Evolutionary conservation across 2,888 invertebrate species (phyloP).

Genomic region (Spodoptera exigua): DNA sequence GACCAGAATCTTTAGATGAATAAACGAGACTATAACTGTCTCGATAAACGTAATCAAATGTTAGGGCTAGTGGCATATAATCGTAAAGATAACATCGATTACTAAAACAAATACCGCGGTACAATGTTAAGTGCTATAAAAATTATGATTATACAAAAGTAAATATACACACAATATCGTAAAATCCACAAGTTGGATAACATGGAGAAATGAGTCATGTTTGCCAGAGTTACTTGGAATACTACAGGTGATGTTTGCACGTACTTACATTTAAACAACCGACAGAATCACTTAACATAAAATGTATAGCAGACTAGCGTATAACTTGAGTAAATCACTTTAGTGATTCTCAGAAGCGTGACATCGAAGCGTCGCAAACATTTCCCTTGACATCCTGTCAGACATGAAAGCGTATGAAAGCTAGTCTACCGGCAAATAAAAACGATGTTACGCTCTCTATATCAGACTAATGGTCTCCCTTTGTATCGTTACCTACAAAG

Average conservation of each 20-base stretch:
- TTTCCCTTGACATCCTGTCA: constrained; percentile 37
- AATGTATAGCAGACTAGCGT: constrained; percentile 26
- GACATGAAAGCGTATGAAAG: constrained; percentile 40
- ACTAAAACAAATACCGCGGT: constrained; percentile 19
- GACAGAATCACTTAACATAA: constrained; percentile 34
- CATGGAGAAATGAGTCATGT: constrained; percentile 31
- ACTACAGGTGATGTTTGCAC: constrained; percentile 13
- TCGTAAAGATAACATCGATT: constrained; percentile 11
- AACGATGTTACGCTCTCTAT: constrained; percentile 12
- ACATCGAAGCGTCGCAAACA: constrained; percentile 20
- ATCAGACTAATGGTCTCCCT: constrained; percentile 21
- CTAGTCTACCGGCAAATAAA: constrained; percentile 40
- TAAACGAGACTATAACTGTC: not conserved
- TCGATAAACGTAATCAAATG: not conserved
- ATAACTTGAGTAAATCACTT: constrained; percentile 30
- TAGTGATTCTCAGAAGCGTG: constrained; percentile 30
- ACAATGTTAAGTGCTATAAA: not conserved
- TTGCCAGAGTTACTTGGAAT: constrained; percentile 27
- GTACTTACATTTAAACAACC: constrained; percentile 2
- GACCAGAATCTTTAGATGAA: constrained; percentile 9
- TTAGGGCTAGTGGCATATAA: not conserved
- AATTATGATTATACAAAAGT: constrained; percentile 8
- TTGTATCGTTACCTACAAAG: constrained; percentile 20
- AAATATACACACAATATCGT: constrained; percentile 2
- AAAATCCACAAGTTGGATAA: constrained; percentile 25